phyloP scores from a whole-genome alignment of 1,140 invertebrate genomes.

The Macrostomum lignano region DNA sequence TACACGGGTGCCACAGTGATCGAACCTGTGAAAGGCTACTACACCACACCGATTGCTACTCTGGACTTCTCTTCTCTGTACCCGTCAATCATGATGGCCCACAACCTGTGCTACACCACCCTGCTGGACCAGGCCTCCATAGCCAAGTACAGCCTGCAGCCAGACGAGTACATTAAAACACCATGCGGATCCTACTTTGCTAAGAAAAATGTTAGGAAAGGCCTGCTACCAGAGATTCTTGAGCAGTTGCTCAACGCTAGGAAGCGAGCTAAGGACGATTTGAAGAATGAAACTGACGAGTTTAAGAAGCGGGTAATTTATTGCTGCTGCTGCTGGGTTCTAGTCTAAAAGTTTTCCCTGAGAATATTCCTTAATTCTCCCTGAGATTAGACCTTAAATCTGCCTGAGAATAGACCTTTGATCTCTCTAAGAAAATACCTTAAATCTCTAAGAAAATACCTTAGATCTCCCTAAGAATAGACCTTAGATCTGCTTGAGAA shows the following conservation, averaged over 20 bases:
- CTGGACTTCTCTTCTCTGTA: constrained; percentile 98
- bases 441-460: too few relatives aligned
- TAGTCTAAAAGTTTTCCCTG: too few relatives aligned
- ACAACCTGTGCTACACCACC: constrained; percentile 94
- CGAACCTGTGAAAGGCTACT: constrained; percentile 78
- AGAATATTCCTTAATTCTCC: too few relatives aligned
- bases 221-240: constrained; percentile 76
- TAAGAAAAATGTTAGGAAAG: constrained; percentile 47
- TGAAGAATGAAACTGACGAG: constrained; percentile 52
- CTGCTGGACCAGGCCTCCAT: constrained; percentile 22
- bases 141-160: constrained; percentile 21
- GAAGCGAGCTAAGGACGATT: constrained; percentile 35
- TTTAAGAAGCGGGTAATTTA: constrained; percentile 62
- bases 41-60: constrained; percentile 80
- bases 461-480: too few relatives aligned
- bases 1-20: constrained; percentile 95
- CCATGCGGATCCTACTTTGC: constrained; percentile 73
- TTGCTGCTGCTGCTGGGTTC: too few relatives aligned
- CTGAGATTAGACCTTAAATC: too few relatives aligned
- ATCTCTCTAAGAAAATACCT: too few relatives aligned
- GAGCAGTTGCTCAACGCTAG: constrained; percentile 63
- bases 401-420: too few relatives aligned
- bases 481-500: too few relatives aligned
- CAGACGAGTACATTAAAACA: constrained; percentile 55
- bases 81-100: constrained; percentile 98